These are phyloP conservation scores for Brachionus rubens DNA, from an alignment of 1,140 invertebrate species.

Conservation along the genomic window DNA sequence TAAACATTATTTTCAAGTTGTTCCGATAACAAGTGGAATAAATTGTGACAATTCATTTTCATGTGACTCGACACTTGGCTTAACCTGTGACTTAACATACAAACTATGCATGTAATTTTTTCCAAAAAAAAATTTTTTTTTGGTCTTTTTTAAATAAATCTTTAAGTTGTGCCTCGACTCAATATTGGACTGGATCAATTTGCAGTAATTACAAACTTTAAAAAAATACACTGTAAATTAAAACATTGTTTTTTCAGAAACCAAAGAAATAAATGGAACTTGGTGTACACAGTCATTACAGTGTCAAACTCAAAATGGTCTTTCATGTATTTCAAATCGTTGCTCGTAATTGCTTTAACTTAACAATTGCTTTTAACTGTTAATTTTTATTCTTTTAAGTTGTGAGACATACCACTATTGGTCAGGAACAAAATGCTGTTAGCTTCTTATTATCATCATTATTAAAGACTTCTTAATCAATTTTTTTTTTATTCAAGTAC, in stretches of 20 bases:
- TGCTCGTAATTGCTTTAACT: background rate
- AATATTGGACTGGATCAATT: background rate
- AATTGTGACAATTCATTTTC: conserved; percentile 37
- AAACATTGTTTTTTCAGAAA: background rate
- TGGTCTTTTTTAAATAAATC: background rate
- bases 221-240: background rate
- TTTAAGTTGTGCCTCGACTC: conserved; percentile 11
- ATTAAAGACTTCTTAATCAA: too few species aligned
- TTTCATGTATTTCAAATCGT: background rate
- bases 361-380: too few species aligned
- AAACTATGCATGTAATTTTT: conserved; percentile 20
- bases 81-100: background rate
- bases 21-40: background rate
- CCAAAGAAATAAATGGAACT: conserved; percentile 20
- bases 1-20: background rate
- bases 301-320: conserved; percentile 3
- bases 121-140: background rate
- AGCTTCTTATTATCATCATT: too few species aligned
- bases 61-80: conserved; percentile 3
- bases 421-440: too few species aligned
- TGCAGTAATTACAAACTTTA: background rate
- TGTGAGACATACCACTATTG: background rate
- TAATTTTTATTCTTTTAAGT: too few species aligned
- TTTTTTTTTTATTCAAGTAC: background rate
- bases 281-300: background rate